Percentiles rank a stretch among this genome's conserved stretches.
phyloP scores from a whole-genome alignment of 2,113 vertebrate genomes.

The Ammodytes marinus region DNA sequence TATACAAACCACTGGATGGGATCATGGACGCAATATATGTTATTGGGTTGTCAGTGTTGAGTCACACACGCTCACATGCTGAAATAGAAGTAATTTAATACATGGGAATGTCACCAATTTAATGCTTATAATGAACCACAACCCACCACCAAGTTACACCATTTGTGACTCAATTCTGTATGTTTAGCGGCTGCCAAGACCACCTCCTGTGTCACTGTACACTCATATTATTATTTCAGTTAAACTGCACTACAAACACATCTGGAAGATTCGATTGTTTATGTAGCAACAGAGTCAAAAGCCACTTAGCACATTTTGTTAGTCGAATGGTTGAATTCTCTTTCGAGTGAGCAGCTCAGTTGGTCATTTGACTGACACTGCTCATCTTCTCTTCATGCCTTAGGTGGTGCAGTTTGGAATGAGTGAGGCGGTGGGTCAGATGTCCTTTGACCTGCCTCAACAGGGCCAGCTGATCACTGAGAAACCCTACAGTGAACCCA shows the following conservation, averaged over 20 bases:
- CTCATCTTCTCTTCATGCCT: constrained; percentile 18
- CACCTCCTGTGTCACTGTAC: background rate
- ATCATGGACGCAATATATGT: background rate
- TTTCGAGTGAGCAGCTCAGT: background rate
- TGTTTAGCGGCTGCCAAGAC: background rate
- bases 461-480: constrained; percentile 90
- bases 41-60: background rate
- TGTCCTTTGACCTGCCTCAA: constrained; percentile 94
- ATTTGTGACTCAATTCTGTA: background rate
- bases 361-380: background rate
- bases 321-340: background rate
- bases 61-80: background rate
- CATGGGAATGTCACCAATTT: background rate
- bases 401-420: constrained; percentile 97
- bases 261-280: background rate
- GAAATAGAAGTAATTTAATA: background rate
- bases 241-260: background rate
- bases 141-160: background rate
- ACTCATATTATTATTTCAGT: background rate
- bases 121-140: background rate
- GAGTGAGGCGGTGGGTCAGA: constrained; percentile 94
- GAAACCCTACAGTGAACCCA: constrained; percentile 93
- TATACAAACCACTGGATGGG: background rate
- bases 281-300: background rate
- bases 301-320: background rate